A percentile compares a stretch with the other conserved stretches of the same genome.
Conservation (phyloP, 2,888 invertebrate genomes). For the Drosophila rubida region DNA sequence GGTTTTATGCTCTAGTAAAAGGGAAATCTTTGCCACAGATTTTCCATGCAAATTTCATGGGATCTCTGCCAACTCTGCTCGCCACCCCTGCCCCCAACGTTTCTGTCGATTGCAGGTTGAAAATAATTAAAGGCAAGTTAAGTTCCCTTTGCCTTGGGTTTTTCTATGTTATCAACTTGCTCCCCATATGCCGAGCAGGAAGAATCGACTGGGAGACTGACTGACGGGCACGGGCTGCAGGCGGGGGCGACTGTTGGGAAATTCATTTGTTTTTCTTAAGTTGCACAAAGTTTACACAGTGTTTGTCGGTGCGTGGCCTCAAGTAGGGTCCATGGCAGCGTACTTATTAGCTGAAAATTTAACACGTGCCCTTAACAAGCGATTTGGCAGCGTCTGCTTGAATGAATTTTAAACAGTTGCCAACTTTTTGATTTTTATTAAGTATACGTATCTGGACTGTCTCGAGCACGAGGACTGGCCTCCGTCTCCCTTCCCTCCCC, state of each 20-base stretch:
- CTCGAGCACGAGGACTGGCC: conserved; percentile 15
- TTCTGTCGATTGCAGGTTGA: conserved; percentile 36
- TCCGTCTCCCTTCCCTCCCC: too few species aligned
- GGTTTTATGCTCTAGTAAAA: conserved; percentile 34
- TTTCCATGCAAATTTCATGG: conserved; percentile 28
- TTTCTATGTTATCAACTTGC: conserved; percentile 22
- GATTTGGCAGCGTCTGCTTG: conserved; percentile 43
- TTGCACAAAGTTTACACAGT: conserved; percentile 52
- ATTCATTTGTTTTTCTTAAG: conserved; percentile 60
- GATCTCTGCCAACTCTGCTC: background rate
- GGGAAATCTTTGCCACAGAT: conserved; percentile 32
- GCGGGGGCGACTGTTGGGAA: conserved; percentile 30
- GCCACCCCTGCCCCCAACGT: too few species aligned
- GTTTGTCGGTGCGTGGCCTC: conserved; percentile 19
- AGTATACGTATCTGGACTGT: conserved; percentile 29
- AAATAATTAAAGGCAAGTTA: conserved; percentile 53
- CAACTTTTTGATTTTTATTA: conserved; percentile 10
- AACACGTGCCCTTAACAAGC: conserved; percentile 49
- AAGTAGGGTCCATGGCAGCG: conserved; percentile 12
- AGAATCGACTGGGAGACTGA: too few species aligned
- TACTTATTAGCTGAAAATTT: conserved; percentile 49
- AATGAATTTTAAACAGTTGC: conserved; percentile 60
- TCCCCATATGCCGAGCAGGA: background rate
- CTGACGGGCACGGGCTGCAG: too few species aligned
- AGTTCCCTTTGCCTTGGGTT: conserved; percentile 13